Conservation (phyloP, 2,888 invertebrate genomes). For the Drosophila vallismaia region DNA sequence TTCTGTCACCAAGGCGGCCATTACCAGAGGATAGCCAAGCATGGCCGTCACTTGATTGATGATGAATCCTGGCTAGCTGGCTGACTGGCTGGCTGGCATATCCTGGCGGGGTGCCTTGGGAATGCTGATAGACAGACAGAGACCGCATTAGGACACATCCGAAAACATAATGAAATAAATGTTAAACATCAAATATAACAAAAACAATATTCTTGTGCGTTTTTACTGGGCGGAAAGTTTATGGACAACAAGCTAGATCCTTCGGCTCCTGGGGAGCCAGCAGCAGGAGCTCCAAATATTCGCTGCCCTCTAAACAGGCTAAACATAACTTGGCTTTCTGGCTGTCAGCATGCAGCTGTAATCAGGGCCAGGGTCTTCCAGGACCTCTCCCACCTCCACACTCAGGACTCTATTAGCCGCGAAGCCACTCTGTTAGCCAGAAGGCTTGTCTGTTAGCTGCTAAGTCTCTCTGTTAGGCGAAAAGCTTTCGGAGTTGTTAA, state of each 20-base stretch:
- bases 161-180: slow-evolving; percentile 64
- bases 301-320: slow-evolving; percentile 18
- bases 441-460: neutral
- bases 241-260: neutral
- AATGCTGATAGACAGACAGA: slow-evolving; percentile 10
- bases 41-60: slow-evolving; percentile 54
- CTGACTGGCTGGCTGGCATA: slow-evolving; percentile 13
- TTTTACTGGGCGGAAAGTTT: slow-evolving; percentile 35
- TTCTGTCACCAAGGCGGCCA: slow-evolving; percentile 28
- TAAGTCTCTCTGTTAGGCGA: neutral
- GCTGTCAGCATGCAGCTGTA: slow-evolving; percentile 14
- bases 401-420: neutral
- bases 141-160: slow-evolving; percentile 38
- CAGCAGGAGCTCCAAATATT: slow-evolving; percentile 42
- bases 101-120: slow-evolving; percentile 2
- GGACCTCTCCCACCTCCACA: neutral
- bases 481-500: neutral
- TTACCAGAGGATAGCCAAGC: slow-evolving; percentile 3
- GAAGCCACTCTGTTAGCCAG: neutral
- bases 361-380: neutral
- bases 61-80: slow-evolving; percentile 26
- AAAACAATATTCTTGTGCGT: slow-evolving; percentile 29
- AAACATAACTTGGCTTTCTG: slow-evolving; percentile 44
- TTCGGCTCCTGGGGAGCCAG: neutral
- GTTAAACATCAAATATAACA: slow-evolving; percentile 58